Evolutionary conservation across 2,888 invertebrate species (phyloP), one percentile per base, ranked within the genome.

Genomic region (Nesidiocoris tenuis): DNA sequence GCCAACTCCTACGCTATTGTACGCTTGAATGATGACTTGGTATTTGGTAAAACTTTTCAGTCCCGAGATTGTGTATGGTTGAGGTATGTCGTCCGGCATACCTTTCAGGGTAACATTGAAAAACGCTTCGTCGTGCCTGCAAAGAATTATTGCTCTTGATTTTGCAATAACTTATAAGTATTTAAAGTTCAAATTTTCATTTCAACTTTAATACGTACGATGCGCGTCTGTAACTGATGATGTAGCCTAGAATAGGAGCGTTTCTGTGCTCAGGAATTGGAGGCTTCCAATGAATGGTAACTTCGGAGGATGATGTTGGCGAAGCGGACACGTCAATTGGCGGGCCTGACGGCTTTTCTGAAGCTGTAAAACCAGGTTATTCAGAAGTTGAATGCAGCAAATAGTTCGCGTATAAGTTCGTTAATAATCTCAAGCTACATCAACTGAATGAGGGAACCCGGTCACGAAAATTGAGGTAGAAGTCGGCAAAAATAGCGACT

Each of bases 281-380:
- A 1, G 78, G 74, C 39, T 74, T 74, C 78, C 78, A 78, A 18
- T 68, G 59, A 2, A 78, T 57, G 18, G 74, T 24, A 7, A 78
- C 55, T 63, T 76, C 68, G 22, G 71, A 61, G 0, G 76, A 61
- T 21, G 67, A 65, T 7, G 68, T 70, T 24, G 74, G 55, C 16
- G 68, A 55, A 16, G 74, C 74, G 18, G 70, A 55, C 22, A 78
- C 68, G 17, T 77, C 74, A 23, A 70, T 63, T 22, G 78, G 76
- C 3, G 77, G 74, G 17, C 77, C 78, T n/a, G 77, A 77, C 18
- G 78, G 78, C 18, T 68, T 77, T 56, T 78, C 78, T 22, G 77
- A 74, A 24, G 75, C 75, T 75, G 23, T 0, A 64, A 61, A 61
- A 25, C n/a, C 5, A 61, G n/a, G n/a, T n/a, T n/a, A n/a, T n/a